Base-by-base conservation (phyloP, 2,113 vertebrate species). In the Telmatochromis sp. region DNA sequence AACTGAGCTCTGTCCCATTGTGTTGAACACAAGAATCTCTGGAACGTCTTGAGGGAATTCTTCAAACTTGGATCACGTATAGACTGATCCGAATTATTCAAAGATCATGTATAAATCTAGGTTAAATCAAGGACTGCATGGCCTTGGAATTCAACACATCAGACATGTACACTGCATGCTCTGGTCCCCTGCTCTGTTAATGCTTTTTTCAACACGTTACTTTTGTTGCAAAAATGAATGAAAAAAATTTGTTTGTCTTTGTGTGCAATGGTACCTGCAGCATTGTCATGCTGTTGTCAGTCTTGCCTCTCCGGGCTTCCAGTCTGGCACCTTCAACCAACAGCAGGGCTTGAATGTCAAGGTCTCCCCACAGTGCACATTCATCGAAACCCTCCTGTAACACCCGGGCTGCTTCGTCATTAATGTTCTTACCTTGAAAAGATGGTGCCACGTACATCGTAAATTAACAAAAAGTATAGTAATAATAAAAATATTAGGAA, bases 281-380 rank as follows among this genome's bases (percentile, higher is more conserved):
- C 33, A 96, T 92, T 84, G 51, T 75, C 78, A 95, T 89, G 90
- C 97, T 97, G 79, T 95, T 94, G 60, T 95, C 94, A 1, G 95
- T 92, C 83, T 75, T 95, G 78, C 97, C 97, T 93, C 97, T 96
- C 89, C 95, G 95, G 53, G 96, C 94, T 90, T 97, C 94, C 57
- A 98, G 89, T 83, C 96, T 84, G 28, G 96, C 97, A 51, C 93
- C 93, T 95, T 98, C 97, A 26, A 98, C 91, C 94, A 98, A 95
- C 47, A 98, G 91, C 88, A 97, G 95, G 63, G 98, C 97, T 87
- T 97, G 96, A 55, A 92, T 94, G 89, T 98, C 97, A 3, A 17
- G 73, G 89, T 98, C 97, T 40, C 95, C 96, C 93, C 97, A 97
- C n/a, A 81, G 89, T 50, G 95, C 92, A 83, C 98, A 97, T 81